Base-by-base conservation (phyloP, 2,888 invertebrate genomes). In the Augochlorella aurata region DNA sequence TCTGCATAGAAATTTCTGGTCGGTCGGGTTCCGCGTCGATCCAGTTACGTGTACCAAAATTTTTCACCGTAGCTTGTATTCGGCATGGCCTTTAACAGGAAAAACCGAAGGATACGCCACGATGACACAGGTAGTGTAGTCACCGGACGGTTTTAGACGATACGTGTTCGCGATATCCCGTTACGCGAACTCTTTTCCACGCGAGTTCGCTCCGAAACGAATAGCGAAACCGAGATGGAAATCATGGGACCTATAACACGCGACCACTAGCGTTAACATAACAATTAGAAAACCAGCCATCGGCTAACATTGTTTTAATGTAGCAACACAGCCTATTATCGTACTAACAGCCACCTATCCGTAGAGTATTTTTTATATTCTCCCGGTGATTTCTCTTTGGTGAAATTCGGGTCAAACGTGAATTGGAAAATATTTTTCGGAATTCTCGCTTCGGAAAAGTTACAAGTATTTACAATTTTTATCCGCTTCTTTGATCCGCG, bases 161-260 rank as follows among this genome's bases (percentile, higher is more conserved):
- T 45, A 66, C n/a, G 45, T 21, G 66, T 45, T 21, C 38, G n/a
- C 45, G 66, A 66, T 21, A 21, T 66, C 66, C 66, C 66, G 66
- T 66, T 66, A 66, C 66, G 14, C 66, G 66, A 10, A 38, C 66
- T 45, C 45, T 38, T 66, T 66, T 45, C 44, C 45, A 45, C 45
- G 66, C 66, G 66, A 45, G n/a, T 45, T 45, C 21, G 21, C 21
- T 66, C 45, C 45, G 66, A 45, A 66, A 66, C 66, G 44, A 66
- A 66, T 21, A 66, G 45, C 66, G 45, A 66, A 45, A 45, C 45
- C 45, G 66, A 45, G 66, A 65, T 44, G 65, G 44, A 66, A 66
- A 66, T 45, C 45, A 44, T 14, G 66, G n/a, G 45, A 45, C 38
- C 38, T 7, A n/a, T 24, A 18, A 7, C 58, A 58, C 58, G 58